These are phyloP conservation scores for Hydropotes inermis DNA, from an alignment of 2,113 vertebrate genomes.

Conservation along the genomic window DNA sequence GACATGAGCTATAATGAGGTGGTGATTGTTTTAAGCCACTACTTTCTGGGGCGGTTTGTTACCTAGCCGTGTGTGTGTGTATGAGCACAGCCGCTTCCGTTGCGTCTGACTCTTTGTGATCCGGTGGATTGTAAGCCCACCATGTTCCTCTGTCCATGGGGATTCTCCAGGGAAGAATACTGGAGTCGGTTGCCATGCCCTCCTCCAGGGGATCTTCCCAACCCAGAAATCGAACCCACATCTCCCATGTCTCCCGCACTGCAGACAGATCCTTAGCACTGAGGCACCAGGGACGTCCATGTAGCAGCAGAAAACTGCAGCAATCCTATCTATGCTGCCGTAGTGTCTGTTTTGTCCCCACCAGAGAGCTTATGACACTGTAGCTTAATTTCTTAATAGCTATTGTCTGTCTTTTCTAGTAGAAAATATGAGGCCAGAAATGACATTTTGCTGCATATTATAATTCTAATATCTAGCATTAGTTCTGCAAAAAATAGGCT, in stretches of 20 bases:
- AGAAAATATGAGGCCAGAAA: background rate
- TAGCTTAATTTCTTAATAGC: background rate
- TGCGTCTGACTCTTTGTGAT: background rate
- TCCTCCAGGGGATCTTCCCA: background rate
- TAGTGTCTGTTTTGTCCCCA: background rate
- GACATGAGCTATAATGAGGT: background rate
- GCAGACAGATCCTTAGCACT: background rate
- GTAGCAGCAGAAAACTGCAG: background rate
- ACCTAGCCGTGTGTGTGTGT: background rate
- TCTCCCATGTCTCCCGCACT: background rate
- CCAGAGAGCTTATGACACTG: background rate
- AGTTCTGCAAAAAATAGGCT: background rate
- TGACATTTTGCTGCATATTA: background rate
- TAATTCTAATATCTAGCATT: background rate
- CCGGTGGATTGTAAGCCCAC: background rate
- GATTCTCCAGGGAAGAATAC: background rate
- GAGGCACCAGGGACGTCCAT: background rate
- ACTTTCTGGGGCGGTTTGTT: background rate
- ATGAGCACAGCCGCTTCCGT: background rate
- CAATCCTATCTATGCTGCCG: accelerated
- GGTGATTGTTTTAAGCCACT: background rate
- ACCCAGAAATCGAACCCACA: background rate
- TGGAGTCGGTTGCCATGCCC: background rate
- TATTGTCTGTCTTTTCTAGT: background rate
- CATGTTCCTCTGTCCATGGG: background rate